Conservation (phyloP, 2,113 vertebrate species). For the Phoenicopterus ruber region DNA sequence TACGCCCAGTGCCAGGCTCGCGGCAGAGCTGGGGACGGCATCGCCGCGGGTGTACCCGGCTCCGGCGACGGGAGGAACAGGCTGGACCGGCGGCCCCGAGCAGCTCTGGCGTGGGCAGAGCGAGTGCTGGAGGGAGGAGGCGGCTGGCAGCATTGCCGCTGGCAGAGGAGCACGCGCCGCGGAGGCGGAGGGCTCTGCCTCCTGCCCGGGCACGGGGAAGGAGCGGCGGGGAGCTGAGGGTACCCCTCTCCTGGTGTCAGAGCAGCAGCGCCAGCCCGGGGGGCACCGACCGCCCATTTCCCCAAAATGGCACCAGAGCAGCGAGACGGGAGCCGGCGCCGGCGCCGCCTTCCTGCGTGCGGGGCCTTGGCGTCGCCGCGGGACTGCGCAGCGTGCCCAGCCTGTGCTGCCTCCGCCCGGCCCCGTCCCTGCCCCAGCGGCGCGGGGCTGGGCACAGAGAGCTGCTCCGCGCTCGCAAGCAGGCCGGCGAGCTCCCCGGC, state of each 20-base stretch:
- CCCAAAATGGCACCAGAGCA: background rate
- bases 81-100: background rate
- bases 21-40: background rate
- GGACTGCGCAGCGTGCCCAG: background rate
- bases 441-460: background rate
- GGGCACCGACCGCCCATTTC: background rate
- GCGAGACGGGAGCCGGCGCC: background rate
- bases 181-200: background rate
- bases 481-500: background rate
- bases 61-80: background rate
- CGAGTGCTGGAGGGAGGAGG: background rate
- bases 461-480: fast-evolving
- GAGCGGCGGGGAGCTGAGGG: background rate
- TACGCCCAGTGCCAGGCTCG: background rate
- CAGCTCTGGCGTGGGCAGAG: background rate
- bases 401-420: background rate
- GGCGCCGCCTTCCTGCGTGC: fast-evolving
- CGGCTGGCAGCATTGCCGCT: fast-evolving
- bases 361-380: background rate
- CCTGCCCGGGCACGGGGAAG: fast-evolving
- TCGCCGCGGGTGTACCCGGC: fast-evolving
- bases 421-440: background rate
- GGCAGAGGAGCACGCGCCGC: fast-evolving
- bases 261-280: background rate
- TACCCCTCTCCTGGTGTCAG: background rate